phyloP scores from a whole-genome alignment of 2,113 vertebrate species.

The Nesoenas mayeri region DNA sequence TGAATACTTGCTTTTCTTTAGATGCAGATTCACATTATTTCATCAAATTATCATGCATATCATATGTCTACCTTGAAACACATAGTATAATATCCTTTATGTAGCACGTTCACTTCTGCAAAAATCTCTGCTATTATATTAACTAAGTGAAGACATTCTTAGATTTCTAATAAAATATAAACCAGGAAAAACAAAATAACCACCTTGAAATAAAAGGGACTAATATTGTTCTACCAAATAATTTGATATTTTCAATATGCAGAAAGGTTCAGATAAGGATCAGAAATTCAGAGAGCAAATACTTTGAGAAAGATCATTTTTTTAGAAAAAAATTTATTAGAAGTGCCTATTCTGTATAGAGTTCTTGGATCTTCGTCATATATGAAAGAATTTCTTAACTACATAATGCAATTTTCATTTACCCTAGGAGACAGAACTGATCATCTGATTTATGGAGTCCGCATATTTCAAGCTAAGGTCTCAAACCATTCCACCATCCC shows the following conservation, averaged over 20 bases:
- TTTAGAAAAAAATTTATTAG: not conserved
- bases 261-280: not conserved
- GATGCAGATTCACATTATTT: not conserved
- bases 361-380: not conserved
- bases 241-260: not conserved
- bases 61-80: not conserved
- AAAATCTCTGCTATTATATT: not conserved
- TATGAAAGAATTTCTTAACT: not conserved
- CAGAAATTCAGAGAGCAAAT: not conserved
- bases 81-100: not conserved
- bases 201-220: not conserved
- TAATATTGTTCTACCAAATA: accelerated
- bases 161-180: not conserved
- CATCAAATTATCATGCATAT: not conserved
- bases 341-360: not conserved
- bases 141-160: not conserved
- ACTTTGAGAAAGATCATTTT: not conserved
- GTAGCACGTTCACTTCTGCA: not conserved
- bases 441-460: not conserved
- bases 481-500: not conserved
- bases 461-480: not conserved
- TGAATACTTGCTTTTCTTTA: not conserved
- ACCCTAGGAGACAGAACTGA: not conserved
- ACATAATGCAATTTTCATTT: not conserved
- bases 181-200: accelerated